These are phyloP conservation scores for Phasia obesa DNA, from an alignment of 2,888 invertebrate species.

Conservation along the genomic window DNA sequence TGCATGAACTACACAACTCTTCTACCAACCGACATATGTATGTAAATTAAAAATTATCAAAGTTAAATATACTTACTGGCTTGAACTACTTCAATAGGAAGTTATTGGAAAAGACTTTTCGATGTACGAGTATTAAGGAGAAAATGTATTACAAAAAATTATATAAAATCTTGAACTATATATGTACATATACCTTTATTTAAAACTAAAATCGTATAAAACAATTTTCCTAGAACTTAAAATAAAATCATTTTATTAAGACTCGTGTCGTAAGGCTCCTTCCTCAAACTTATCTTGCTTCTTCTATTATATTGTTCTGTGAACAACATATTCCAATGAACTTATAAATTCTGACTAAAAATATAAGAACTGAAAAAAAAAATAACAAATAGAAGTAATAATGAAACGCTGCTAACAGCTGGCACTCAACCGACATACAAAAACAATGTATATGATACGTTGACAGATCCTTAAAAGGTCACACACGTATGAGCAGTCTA, in stretches of 20 bases:
- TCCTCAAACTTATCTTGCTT: constrained; percentile 15
- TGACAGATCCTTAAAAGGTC: constrained; percentile 47
- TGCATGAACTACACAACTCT: too few relatives aligned
- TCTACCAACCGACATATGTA: too few relatives aligned
- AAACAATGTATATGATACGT: constrained; percentile 9
- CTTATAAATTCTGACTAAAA: constrained; percentile 51
- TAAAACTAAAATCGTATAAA: too few relatives aligned
- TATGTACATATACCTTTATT: too few relatives aligned
- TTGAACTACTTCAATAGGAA: too few relatives aligned
- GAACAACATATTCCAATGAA: constrained; percentile 52
- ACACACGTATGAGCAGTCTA: too few relatives aligned
- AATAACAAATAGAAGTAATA: constrained; percentile 9
- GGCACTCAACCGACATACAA: constrained; percentile 32
- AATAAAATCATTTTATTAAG: constrained; percentile 39
- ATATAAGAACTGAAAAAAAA: constrained; percentile 26
- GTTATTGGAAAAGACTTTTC: too few relatives aligned
- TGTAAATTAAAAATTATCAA: too few relatives aligned
- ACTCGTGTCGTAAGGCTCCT: constrained; percentile 35
- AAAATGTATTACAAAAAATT: too few relatives aligned
- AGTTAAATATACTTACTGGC: too few relatives aligned
- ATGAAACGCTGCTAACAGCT: constrained; percentile 42
- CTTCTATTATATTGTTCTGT: not conserved
- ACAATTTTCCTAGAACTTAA: constrained; percentile 40
- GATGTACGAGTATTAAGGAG: too few relatives aligned
- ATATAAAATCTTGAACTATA: too few relatives aligned